Base-by-base conservation (phyloP, 2,113 vertebrate genomes). In the Lanius ludovicianus region DNA sequence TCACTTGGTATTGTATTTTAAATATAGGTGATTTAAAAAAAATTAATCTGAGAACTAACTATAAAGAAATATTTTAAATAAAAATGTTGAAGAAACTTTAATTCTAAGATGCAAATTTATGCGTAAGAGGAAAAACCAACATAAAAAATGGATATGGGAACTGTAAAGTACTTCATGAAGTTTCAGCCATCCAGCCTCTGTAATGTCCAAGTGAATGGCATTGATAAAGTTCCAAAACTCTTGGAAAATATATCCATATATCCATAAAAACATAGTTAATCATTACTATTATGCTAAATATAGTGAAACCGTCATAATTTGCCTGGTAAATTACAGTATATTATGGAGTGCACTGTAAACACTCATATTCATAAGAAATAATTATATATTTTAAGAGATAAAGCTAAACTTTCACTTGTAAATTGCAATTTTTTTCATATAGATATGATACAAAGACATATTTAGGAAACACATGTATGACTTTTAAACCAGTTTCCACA, bases 261-360 rank as follows among this genome's bases (percentile, higher is more conserved):
- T 59, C 41, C 55, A 44, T 14, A 94, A 93, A 64, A 25, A 71
- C n/a, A 65, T 6, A 73, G 53, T 28, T 94, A 87, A 93, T 93
- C 57, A 91, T 80, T 90, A n/a, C 39, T 96, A 63, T 97, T 93
- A 80, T 0, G 16, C 74, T 95, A 94, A 96, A 47, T 79, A 73
- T 50, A 90, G 63, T 59, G 70, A 93, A 90, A 53, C 31, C 73
- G 42, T 75, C 44, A 91, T 67, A 93, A 95, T 94, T 91, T 91
- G 39, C 46, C 46, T 74, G 21, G 74, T 47, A 96, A 95, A 95
- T 96, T 85, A 62, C 35, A 63, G 63, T 65, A 83, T 76, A 82
- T 94, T 91, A 87, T 56, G 31, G 24, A 91, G 15, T 73, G 24
- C 47, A 46, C 21, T 49, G 57, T 77, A 94, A 94, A 83, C 67